Conservation (phyloP, 1,140 invertebrate species). For the Aethina tumida region DNA sequence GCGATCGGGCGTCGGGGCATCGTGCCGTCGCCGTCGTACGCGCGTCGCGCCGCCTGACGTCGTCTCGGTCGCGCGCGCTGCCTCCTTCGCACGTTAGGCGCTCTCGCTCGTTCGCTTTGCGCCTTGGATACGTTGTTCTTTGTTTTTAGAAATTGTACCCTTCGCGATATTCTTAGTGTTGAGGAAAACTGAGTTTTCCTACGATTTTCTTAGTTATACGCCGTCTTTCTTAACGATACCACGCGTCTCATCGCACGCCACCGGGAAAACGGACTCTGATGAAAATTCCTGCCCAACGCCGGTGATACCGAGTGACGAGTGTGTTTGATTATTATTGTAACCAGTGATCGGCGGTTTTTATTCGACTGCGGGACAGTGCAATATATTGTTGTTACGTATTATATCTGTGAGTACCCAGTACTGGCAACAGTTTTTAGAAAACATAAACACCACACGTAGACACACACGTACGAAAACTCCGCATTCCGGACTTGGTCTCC, state of each 20-base stretch:
- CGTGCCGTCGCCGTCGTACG: conserved; percentile 24
- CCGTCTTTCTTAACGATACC: conserved; percentile 29
- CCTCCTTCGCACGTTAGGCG: conserved; percentile 21
- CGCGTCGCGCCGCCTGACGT: conserved; percentile 25
- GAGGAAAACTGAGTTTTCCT: conserved; percentile 35
- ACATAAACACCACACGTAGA: too few species aligned
- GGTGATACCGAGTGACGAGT: too few species aligned
- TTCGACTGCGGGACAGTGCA: too few species aligned
- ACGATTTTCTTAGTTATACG: conserved; percentile 36
- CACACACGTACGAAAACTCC: too few species aligned
- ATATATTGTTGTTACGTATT: too few species aligned
- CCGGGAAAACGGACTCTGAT: too few species aligned
- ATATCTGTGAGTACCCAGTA: too few species aligned
- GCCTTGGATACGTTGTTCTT: conserved; percentile 26
- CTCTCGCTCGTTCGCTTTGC: conserved; percentile 22
- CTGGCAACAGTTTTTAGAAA: too few species aligned
- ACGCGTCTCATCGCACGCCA: conserved; percentile 19
- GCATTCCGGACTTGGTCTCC: too few species aligned
- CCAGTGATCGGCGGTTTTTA: too few species aligned
- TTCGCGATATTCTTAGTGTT: conserved; percentile 36
- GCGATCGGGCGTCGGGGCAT: conserved; percentile 14
- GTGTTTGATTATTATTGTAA: too few species aligned
- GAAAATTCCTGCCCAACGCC: too few species aligned
- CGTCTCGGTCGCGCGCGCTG: conserved; percentile 25
- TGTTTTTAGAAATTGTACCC: conserved; percentile 27